Evolutionary conservation across 92 coral and sea anemone species (phyloP).

Genomic region (Epizoanthus stellaris): DNA sequence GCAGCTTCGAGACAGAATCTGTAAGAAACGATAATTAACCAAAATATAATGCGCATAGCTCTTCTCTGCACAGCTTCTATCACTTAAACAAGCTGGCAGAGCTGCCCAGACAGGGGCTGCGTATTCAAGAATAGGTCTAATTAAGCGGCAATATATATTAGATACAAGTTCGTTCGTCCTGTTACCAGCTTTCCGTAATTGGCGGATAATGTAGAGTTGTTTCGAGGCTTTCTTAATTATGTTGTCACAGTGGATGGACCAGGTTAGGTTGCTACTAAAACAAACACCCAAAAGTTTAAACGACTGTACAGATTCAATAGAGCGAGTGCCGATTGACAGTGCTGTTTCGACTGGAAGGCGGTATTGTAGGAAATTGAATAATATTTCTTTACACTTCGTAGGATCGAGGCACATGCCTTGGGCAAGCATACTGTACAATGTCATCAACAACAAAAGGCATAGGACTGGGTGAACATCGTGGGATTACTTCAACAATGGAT

Average conservation of each 20-base stretch:
- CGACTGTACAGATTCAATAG: slow-evolving; percentile 6
- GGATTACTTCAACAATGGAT: slow-evolving; percentile 11
- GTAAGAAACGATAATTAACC: too few relatives aligned
- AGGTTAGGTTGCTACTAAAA: not conserved
- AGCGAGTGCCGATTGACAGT: not conserved
- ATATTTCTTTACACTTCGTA: slow-evolving; percentile 16
- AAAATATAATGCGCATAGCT: too few relatives aligned
- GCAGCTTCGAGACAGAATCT: too few relatives aligned
- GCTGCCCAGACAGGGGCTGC: slow-evolving; percentile 28
- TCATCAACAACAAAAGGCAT: slow-evolving; percentile 6
- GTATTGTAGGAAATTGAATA: slow-evolving; percentile 11
- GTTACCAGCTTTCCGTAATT: not conserved
- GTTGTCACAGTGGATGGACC: not conserved
- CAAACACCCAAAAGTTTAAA: slow-evolving; percentile 5
- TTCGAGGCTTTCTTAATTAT: slow-evolving; percentile 14
- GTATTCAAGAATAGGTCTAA: slow-evolving; percentile 29
- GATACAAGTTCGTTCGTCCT: not conserved
- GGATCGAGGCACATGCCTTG: slow-evolving; percentile 11
- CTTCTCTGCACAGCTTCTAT: too few relatives aligned
- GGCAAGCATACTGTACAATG: not conserved
- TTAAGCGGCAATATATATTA: too few relatives aligned
- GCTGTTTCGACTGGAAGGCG: not conserved
- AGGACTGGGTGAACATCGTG: slow-evolving; percentile 16
- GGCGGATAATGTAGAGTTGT: not conserved
- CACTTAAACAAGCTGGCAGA: not conserved